Percentiles rank a stretch among this genome's conserved stretches.
These are phyloP conservation scores for Ips nitidus DNA, from an alignment of 1,140 invertebrate species.

Conservation along the genomic window DNA sequence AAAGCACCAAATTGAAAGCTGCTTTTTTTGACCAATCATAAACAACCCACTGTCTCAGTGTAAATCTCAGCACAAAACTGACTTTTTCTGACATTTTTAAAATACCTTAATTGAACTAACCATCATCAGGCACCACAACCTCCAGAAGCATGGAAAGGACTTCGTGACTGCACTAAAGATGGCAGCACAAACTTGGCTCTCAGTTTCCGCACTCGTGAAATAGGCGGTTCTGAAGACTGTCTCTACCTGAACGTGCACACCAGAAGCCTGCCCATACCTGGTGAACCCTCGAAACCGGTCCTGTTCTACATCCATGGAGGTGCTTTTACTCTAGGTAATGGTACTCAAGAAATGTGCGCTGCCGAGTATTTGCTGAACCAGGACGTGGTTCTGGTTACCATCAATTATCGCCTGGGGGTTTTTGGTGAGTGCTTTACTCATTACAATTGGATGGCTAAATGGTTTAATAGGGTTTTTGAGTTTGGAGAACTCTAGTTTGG, in stretches of 20 bases:
- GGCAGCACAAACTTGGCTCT: conserved; percentile 48
- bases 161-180: conserved; percentile 56
- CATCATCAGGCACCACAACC: conserved; percentile 56
- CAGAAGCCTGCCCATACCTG: conserved; percentile 31
- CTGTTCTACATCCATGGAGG: conserved; percentile 71
- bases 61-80: background rate
- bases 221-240: conserved; percentile 72
- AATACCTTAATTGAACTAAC: no score
- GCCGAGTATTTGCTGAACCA: conserved; percentile 65
- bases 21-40: no score
- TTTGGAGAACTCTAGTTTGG: conserved; percentile 45
- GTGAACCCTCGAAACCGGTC: conserved; percentile 52
- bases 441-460: background rate
- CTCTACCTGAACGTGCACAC: conserved; percentile 73
- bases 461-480: conserved; percentile 56
- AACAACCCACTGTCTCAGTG: background rate
- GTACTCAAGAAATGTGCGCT: conserved; percentile 56
- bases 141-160: conserved; percentile 57
- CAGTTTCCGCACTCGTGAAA: conserved; percentile 40
- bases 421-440: conserved; percentile 48
- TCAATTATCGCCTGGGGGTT: conserved; percentile 55
- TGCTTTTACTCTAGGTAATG: conserved; percentile 60
- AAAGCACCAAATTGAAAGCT: no score
- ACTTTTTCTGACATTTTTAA: background rate
- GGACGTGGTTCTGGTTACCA: conserved; percentile 55